phyloP scores from a whole-genome alignment of 2,113 vertebrate species.

The Bettongia penicillata region DNA sequence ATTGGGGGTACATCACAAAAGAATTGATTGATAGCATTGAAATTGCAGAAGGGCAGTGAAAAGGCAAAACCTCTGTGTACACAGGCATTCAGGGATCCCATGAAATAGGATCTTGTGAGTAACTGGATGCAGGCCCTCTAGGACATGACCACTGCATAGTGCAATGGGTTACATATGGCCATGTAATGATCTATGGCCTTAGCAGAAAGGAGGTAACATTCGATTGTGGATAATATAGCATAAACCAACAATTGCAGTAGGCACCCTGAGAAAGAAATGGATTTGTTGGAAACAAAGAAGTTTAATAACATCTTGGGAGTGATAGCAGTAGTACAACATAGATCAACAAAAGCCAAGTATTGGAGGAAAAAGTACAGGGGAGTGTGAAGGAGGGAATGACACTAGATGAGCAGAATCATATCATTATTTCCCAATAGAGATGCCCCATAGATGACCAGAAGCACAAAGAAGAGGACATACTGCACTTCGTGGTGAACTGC shows the following conservation, averaged over 20 bases:
- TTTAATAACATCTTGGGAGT: constrained; percentile 59
- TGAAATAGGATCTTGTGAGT: constrained; percentile 34
- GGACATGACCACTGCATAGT: constrained; percentile 58
- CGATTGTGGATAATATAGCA: constrained; percentile 27
- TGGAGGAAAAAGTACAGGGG: constrained; percentile 76
- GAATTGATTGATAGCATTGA: constrained; percentile 55
- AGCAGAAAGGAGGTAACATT: constrained; percentile 54
- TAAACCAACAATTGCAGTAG: constrained; percentile 45
- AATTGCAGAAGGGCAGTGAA: constrained; percentile 50
- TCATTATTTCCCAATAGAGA: constrained; percentile 67
- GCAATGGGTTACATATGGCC: constrained; percentile 62
- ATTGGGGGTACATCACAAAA: constrained; percentile 56
- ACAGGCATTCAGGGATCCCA: constrained; percentile 46
- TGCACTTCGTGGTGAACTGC: background rate
- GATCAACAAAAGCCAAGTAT: constrained; percentile 70
- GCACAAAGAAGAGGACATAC: constrained; percentile 55
- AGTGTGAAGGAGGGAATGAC: constrained; percentile 67
- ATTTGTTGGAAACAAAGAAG: constrained; percentile 15
- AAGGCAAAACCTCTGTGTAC: constrained; percentile 50
- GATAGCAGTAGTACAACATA: constrained; percentile 66
- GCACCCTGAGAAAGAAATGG: constrained; percentile 42
- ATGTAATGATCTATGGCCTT: constrained; percentile 59
- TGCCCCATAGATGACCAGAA: constrained; percentile 57
- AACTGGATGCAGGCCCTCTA: constrained; percentile 43
- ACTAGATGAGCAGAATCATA: constrained; percentile 67